Base-by-base conservation (phyloP, 2,113 vertebrate genomes). In the Barnardius zonarius region DNA sequence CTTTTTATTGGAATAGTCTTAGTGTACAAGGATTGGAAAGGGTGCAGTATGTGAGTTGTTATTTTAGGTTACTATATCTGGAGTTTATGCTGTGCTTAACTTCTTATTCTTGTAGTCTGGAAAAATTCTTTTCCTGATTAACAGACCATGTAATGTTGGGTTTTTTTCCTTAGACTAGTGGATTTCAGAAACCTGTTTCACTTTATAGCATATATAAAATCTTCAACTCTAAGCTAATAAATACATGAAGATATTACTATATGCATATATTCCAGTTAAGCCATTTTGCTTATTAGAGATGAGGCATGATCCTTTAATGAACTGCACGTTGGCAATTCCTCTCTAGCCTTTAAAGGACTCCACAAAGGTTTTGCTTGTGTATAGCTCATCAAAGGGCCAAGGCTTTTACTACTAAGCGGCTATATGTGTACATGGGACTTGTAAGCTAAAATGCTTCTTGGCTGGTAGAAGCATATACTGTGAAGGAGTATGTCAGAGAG, bases 211-310 rank as follows among this genome's bases (percentile, higher is more conserved):
- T 63, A 11, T 77, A 31, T 84, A 61, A 78, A 44, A 74, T 57
- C 20, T 86, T 5, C 2, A 83, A 18, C 31, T 57, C 61, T 13
- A 63, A 83, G 61, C 70, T 83, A 88, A 51, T 81, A 88, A 75
- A 84, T 67, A 54, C 15, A 13, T 55, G 23, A 72, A 88, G 67
- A 78, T 86, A 23, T 52, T 62, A 41, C 41, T 83, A 7, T 24
- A 19, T 57, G 6, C 64, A 9, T 67, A 11, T 85, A 33, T 88
- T 90, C 51, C 72, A 86, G 6, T 88, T 96, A 96, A 97, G 49
- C 44, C n/a, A 54, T 96, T 96, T 95, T 94, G 33, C 67, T 68
- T 95, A 22, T 80, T 92, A 84, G 28, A 54, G 79, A n/a, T 93
- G 37, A 88, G 52, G 31, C 62, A 28, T 68, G 63, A 69, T 92